phyloP scores from a whole-genome alignment of 2,113 vertebrate genomes.

The Eptesicus fuscus region DNA sequence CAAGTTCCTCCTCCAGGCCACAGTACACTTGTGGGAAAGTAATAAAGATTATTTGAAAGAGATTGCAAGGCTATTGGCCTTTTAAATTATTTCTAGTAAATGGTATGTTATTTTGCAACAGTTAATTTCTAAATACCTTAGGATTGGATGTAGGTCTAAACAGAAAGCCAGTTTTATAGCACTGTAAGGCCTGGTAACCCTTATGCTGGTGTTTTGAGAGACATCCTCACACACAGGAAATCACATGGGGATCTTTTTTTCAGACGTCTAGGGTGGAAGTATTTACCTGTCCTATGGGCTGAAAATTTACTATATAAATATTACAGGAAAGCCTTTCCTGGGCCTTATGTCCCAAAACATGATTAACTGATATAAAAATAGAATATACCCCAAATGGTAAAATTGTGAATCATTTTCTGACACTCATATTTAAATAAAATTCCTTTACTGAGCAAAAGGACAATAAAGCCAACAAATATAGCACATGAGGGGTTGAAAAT shows the following conservation, averaged over 20 bases:
- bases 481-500: neutral
- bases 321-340: neutral
- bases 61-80: neutral
- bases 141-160: neutral
- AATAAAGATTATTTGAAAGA: constrained; percentile 7
- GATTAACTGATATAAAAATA: constrained; percentile 4
- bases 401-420: constrained; percentile 4
- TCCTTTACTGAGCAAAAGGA: constrained; percentile 24
- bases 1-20: neutral
- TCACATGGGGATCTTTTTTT: neutral
- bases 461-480: constrained; percentile 54
- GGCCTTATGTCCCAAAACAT: constrained; percentile 10
- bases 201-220: neutral
- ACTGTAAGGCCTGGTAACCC: neutral
- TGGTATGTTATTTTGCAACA: neutral
- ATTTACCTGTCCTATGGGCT: neutral
- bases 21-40: neutral
- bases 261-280: neutral
- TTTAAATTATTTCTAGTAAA: neutral
- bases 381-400: constrained; percentile 11
- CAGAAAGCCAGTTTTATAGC: neutral
- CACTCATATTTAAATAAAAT: constrained; percentile 14
- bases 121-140: neutral
- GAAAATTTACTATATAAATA: neutral
- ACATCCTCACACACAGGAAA: neutral